Conservation (phyloP, 2,888 invertebrate species). For the Ypsolopha scabrella region DNA sequence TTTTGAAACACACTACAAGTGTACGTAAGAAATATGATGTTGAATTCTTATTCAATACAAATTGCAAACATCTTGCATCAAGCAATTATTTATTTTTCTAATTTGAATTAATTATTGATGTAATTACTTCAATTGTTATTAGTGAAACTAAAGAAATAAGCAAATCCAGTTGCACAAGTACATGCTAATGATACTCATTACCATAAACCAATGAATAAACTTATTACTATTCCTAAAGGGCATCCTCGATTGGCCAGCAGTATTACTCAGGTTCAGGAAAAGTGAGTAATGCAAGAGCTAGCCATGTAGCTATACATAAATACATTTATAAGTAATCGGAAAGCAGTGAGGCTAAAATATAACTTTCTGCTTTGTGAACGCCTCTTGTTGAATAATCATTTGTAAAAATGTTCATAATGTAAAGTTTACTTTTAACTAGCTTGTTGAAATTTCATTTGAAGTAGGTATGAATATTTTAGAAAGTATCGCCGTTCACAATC, state of each 20-base stretch:
- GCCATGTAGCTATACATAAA: not conserved
- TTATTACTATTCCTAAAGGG: too few relatives aligned
- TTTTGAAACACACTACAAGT: not conserved
- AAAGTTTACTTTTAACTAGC: not conserved
- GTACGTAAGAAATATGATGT: not conserved
- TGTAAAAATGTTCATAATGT: not conserved
- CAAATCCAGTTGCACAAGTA: too few relatives aligned
- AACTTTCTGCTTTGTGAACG: constrained; percentile 1
- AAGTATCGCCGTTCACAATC: not conserved
- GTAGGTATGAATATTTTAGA: not conserved
- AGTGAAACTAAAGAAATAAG: too few relatives aligned
- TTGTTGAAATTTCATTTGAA: not conserved
- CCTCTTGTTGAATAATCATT: not conserved
- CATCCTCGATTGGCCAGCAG: too few relatives aligned
- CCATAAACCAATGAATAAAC: too few relatives aligned
- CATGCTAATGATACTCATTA: too few relatives aligned
- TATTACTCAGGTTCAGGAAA: not conserved
- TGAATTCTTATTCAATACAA: not conserved
- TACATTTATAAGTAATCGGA: not conserved
- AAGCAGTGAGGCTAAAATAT: not conserved
- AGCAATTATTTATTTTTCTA: too few relatives aligned
- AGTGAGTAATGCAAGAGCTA: not conserved
- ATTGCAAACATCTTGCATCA: not conserved
- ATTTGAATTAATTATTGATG: too few relatives aligned
- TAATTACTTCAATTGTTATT: too few relatives aligned